Base-by-base conservation (phyloP, 2,888 invertebrate genomes). In the Drosophila neutralis region DNA sequence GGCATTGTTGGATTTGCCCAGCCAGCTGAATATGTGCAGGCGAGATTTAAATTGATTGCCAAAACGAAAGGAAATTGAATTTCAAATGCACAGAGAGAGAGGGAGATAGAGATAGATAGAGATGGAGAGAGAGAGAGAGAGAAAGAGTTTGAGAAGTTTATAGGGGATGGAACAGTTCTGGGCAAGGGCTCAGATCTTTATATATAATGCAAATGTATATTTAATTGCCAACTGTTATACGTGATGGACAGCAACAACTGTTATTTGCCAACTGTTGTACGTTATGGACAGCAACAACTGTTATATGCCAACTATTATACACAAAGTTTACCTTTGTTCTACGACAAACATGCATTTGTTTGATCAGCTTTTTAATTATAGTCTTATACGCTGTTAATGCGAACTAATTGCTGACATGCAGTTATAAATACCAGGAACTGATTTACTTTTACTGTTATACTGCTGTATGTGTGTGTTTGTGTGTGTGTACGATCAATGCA, bases 31-130 rank as follows among this genome's bases (percentile, higher is more conserved):
- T 70, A 29, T 61, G 48, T 69, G 69, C 87, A 71, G 77, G 65
- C 69, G 58, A 68, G 84, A 83, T 80, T 83, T 57, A 77, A 85
- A 89, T 84, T 89, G 87, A 89, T 84, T 89, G 85, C 67, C 82
- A 74, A 76, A 86, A 60, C 82, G 84, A 87, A 89, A 84, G 82
- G 84, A 79, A 89, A 87, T 83, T 83, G 84, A 86, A 89, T 89
- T 89, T 77, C 52, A 64, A 87, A 86, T 86, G 62, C 48, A 59
- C 35, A 21, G 8, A 18, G 35, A 1, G 1, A 8, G n/a, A 24
- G 36, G 18, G 15, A 24, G 5, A 0, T 7, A 53, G 7, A 45
- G 15, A 35, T 27, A 11, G 8, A 31, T n/a, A 29, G 45, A 6
- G 24, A 31, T 42, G 31, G 29, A 31, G 36, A 11, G 29, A 24